Percentiles rank a stretch among this genome's conserved stretches.
phyloP scores from a whole-genome alignment of 2,797 vertebrate species.

The Lutjanus argentimaculatus region DNA sequence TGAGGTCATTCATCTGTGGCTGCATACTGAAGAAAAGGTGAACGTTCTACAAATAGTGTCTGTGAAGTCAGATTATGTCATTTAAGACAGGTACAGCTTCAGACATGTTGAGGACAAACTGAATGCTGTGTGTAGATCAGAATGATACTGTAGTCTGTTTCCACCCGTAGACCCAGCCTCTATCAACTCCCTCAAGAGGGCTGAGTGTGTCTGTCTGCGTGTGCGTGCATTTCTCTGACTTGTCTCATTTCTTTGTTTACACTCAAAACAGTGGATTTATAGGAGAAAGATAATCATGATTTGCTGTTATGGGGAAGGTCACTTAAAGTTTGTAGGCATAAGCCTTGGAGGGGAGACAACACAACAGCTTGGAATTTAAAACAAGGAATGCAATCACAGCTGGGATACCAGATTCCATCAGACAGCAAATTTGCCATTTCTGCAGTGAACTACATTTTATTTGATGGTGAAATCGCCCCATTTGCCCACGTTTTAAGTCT shows the following conservation, averaged over 20 bases:
- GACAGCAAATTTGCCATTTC: slow-evolving; percentile 50
- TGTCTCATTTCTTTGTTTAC: slow-evolving; percentile 72
- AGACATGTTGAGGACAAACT: slow-evolving; percentile 56
- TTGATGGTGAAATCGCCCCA: slow-evolving; percentile 26
- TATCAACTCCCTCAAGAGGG: slow-evolving; percentile 36
- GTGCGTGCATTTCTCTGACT: slow-evolving; percentile 32
- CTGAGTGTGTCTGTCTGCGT: slow-evolving; percentile 10
- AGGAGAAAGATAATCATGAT: slow-evolving; percentile 57
- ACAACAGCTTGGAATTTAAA: slow-evolving; percentile 67
- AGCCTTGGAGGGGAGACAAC: slow-evolving; percentile 59
- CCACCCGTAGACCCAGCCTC: slow-evolving; percentile 25
- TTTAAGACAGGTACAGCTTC: slow-evolving; percentile 56
- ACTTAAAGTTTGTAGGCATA: slow-evolving; percentile 61
- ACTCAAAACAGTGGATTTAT: slow-evolving; percentile 65
- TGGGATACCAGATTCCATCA: slow-evolving; percentile 56
- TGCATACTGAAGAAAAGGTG: slow-evolving; percentile 22
- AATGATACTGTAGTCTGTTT: slow-evolving; percentile 44
- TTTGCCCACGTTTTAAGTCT: slow-evolving; percentile 18
- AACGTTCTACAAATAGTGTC: slow-evolving; percentile 16
- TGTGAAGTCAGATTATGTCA: slow-evolving; percentile 31
- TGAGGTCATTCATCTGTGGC: slow-evolving; percentile 31
- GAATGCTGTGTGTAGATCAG: slow-evolving; percentile 50
- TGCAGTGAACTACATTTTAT: slow-evolving; percentile 36
- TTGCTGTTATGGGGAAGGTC: slow-evolving; percentile 63
- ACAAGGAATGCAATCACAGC: slow-evolving; percentile 56